Evolutionary conservation across 2,113 vertebrate genomes (phyloP).

Genomic region (Stomatorhinus ivindoensis): DNA sequence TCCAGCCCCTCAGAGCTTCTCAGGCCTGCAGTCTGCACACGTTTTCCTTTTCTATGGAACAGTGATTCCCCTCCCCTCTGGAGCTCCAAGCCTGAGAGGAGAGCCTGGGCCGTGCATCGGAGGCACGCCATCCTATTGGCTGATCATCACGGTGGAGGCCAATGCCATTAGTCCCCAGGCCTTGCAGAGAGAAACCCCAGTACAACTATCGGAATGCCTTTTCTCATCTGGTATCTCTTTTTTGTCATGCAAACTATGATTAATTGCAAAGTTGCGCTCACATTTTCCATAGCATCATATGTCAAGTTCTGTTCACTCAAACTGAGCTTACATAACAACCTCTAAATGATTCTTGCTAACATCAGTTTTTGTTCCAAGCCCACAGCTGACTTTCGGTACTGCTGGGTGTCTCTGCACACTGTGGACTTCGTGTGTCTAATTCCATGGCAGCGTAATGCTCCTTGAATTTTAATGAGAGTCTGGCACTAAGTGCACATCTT

Average conservation of each 20-base stretch:
- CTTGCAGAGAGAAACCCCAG: not conserved
- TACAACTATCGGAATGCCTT: not conserved
- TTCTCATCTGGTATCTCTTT: slow-evolving; percentile 22
- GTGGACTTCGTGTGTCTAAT: not conserved
- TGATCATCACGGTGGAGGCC: not conserved
- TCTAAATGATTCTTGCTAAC: slow-evolving; percentile 67
- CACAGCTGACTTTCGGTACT: not conserved
- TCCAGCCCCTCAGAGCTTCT: not conserved
- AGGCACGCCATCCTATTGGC: slow-evolving; percentile 6
- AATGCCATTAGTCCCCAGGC: not conserved
- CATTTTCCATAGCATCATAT: slow-evolving; percentile 63
- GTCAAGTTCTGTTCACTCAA: slow-evolving; percentile 58
- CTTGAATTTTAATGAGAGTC: not conserved
- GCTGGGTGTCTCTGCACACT: not conserved
- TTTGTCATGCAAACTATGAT: slow-evolving; percentile 54
- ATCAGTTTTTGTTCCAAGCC: slow-evolving; percentile 57
- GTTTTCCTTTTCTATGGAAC: not conserved
- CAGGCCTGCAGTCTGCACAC: not conserved
- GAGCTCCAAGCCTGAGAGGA: slow-evolving; percentile 6
- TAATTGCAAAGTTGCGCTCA: slow-evolving; percentile 55
- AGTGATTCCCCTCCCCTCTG: not conserved
- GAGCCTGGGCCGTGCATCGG: not conserved
- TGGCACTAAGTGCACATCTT: not conserved
- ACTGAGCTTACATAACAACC: slow-evolving; percentile 60
- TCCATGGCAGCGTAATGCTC: not conserved